Evolutionary conservation across 2,888 invertebrate species (phyloP).

Genomic region (Euplagia quadripunctaria): DNA sequence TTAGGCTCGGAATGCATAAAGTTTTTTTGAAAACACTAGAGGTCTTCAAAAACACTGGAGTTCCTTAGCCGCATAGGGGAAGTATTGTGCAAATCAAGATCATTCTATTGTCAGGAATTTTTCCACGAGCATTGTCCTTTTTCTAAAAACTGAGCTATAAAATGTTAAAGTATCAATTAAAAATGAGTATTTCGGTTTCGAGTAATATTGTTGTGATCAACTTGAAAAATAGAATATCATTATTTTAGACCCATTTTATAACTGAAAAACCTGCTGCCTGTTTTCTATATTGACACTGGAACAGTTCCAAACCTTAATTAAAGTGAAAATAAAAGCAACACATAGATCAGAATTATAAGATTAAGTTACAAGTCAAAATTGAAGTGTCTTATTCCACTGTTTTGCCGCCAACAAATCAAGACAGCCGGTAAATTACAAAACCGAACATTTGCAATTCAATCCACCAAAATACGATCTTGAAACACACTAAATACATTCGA

Average conservation of each 20-base stretch:
- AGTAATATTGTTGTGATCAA: too few relatives aligned
- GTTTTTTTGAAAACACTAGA: too few relatives aligned
- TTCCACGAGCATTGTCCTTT: too few relatives aligned
- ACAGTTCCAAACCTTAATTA: not conserved
- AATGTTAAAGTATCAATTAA: not conserved
- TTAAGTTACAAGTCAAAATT: not conserved
- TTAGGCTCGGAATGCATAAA: too few relatives aligned
- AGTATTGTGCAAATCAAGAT: not conserved
- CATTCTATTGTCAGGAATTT: not conserved
- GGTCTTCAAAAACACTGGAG: too few relatives aligned
- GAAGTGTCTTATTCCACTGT: not conserved
- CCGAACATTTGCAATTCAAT: slow-evolving; percentile 41
- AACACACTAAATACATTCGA: slow-evolving; percentile 27
- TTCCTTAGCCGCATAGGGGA: not conserved
- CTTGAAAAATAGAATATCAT: not conserved
- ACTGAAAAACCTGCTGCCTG: too few relatives aligned
- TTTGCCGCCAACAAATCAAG: slow-evolving; percentile 10
- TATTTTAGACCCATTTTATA: not conserved
- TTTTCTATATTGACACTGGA: too few relatives aligned
- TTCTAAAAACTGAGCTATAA: not conserved
- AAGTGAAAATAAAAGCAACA: not conserved
- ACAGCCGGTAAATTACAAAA: slow-evolving; percentile 24
- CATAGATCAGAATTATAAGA: not conserved
- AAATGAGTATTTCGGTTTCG: too few relatives aligned
- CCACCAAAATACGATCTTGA: slow-evolving; percentile 27